Evolutionary conservation across 1,140 invertebrate species (phyloP).

Genomic region (Danaus plexippus): DNA sequence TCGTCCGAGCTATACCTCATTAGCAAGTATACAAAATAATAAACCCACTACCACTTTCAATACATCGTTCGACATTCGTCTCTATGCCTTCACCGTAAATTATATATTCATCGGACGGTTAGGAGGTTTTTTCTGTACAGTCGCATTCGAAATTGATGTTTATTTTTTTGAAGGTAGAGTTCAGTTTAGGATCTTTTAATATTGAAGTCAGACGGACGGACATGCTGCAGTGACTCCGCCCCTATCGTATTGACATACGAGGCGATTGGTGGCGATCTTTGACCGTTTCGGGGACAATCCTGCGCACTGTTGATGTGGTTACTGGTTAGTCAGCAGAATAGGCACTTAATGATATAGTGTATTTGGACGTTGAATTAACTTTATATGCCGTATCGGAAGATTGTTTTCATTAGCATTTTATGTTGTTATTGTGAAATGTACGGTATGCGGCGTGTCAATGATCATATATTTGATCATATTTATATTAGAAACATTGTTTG

Average conservation of each 20-base stretch:
- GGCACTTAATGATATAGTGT: conserved; percentile 22
- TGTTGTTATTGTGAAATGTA: not conserved
- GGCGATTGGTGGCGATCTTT: conserved; percentile 53
- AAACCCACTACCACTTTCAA: conserved; percentile 36
- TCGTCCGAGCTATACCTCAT: conserved; percentile 61
- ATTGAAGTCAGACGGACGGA: conserved; percentile 16
- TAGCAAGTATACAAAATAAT: conserved; percentile 62
- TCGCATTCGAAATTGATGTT: conserved; percentile 20
- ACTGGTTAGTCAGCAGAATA: conserved; percentile 38
- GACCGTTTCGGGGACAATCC: conserved; percentile 49
- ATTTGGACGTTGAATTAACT: conserved; percentile 19
- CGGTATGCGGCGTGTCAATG: too few species aligned
- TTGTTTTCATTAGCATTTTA: conserved; percentile 15
- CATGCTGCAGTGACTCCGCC: conserved; percentile 43
- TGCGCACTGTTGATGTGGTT: conserved; percentile 52
- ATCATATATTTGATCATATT: too few species aligned
- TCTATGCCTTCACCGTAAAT: conserved; percentile 23
- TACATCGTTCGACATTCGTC: conserved; percentile 23
- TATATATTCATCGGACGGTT: conserved; percentile 22
- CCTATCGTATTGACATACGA: conserved; percentile 51
- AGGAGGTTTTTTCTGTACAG: conserved; percentile 13
- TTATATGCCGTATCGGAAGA: conserved; percentile 20
- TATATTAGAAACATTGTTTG: too few species aligned
- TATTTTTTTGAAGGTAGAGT: conserved; percentile 20
- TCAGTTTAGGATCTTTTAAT: conserved; percentile 16